Evolutionary conservation across 2,888 invertebrate genomes (phyloP).

Genomic region (Athripsodes cinereus): DNA sequence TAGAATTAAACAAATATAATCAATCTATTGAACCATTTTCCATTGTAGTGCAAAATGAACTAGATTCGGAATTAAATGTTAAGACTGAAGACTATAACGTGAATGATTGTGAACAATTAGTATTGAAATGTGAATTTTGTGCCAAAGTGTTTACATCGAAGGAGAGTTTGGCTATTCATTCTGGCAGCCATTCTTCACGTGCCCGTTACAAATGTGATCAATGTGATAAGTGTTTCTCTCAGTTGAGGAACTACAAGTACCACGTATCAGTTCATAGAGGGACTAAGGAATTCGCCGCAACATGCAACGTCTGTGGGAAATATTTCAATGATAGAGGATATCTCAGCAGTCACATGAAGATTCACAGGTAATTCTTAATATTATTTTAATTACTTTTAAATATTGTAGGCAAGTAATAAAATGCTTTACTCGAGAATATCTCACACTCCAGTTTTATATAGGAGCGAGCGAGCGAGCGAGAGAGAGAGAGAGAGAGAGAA

Average conservation of each 20-base stretch:
- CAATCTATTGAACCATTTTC: not conserved
- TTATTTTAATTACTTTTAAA: not conserved
- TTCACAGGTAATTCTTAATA: constrained; percentile 52
- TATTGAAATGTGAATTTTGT: constrained; percentile 39
- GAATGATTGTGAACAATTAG: constrained; percentile 21
- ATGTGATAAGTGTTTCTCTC: constrained; percentile 77
- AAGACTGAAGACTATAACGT: not conserved
- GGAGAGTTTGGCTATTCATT: constrained; percentile 33
- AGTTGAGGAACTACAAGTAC: constrained; percentile 78
- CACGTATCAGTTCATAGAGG: constrained; percentile 77
- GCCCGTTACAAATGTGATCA: constrained; percentile 51
- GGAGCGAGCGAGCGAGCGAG: too few species aligned
- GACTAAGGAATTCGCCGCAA: constrained; percentile 73
- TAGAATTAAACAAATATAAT: not conserved
- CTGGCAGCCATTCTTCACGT: constrained; percentile 16
- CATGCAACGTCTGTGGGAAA: constrained; percentile 63
- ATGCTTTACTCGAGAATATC: too few species aligned
- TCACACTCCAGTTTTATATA: too few species aligned
- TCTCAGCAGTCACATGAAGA: constrained; percentile 80
- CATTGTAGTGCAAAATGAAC: not conserved
- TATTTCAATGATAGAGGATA: constrained; percentile 80
- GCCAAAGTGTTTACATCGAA: constrained; percentile 32
- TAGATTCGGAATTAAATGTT: not conserved
- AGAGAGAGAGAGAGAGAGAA: too few species aligned
- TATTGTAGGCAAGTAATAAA: too few species aligned